These are phyloP conservation scores for Lasioglossum calceatum DNA, from an alignment of 2,888 invertebrate genomes.

Conservation along the genomic window DNA sequence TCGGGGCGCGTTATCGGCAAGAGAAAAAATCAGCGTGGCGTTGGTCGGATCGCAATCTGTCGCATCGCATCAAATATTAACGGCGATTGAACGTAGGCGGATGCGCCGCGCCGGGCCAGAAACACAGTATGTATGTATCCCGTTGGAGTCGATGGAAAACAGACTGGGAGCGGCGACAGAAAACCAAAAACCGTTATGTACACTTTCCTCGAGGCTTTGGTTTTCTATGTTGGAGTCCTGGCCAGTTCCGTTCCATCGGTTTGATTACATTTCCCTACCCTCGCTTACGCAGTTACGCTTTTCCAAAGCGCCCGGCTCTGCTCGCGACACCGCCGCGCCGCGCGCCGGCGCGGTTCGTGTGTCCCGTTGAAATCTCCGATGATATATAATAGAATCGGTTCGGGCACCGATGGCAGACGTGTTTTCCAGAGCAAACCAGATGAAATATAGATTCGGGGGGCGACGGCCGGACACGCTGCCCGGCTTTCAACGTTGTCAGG, in stretches of 20 bases:
- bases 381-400: slow-evolving; percentile 21
- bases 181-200: slow-evolving; percentile 19
- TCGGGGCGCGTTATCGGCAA: not conserved
- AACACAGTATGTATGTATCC: too few species aligned
- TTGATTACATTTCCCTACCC: slow-evolving; percentile 10
- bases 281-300: too few species aligned
- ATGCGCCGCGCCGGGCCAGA: not conserved
- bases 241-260: not conserved
- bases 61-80: slow-evolving; percentile 6
- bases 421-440: not conserved
- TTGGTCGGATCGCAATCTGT: not conserved
- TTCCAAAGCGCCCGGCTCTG: not conserved
- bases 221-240: not conserved
- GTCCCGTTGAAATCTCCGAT: slow-evolving; percentile 24
- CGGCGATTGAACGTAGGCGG: not conserved
- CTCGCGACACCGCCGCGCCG: not conserved
- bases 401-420: not conserved
- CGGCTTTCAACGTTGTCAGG: slow-evolving; percentile 23
- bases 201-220: slow-evolving; percentile 1
- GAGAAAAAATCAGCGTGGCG: not conserved
- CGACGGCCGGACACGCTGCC: not conserved
- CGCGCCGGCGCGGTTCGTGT: not conserved
- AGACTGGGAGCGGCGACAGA: not conserved
- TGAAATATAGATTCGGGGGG: slow-evolving; percentile 39
- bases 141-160: not conserved